Percentiles rank a stretch among this genome's conserved stretches.
Evolutionary conservation across 2,797 vertebrate species (phyloP).

Genomic region (Carcharodon carcharias): DNA sequence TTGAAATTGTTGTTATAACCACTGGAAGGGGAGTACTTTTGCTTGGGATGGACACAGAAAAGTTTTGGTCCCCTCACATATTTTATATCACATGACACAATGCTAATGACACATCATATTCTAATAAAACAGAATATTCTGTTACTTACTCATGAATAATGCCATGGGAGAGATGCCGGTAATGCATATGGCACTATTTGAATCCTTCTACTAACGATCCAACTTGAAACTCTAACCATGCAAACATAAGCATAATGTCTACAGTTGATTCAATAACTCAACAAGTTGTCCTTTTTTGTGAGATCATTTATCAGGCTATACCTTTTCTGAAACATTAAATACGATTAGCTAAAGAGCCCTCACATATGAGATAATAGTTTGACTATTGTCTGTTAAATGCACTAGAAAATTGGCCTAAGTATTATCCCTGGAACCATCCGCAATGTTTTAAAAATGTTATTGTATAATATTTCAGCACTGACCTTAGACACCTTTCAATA

Average conservation of each 20-base stretch:
- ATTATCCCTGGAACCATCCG: not conserved
- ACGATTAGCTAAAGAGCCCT: constrained; percentile 17
- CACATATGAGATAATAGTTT: constrained; percentile 14
- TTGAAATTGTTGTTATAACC: not conserved
- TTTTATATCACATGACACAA: not conserved
- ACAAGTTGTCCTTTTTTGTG: constrained; percentile 16
- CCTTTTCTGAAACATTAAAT: constrained; percentile 1
- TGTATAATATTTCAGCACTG: not conserved
- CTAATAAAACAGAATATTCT: not conserved
- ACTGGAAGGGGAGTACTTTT: not conserved
- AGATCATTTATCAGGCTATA: constrained; percentile 1
- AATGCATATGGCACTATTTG: constrained; percentile 2
- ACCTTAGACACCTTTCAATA: not conserved
- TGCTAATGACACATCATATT: not conserved
- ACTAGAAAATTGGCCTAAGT: not conserved
- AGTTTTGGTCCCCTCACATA: not conserved
- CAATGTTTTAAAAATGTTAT: not conserved
- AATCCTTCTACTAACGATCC: not conserved
- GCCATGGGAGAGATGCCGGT: not conserved
- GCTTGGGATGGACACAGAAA: not conserved
- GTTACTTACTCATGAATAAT: not conserved
- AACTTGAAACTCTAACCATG: not conserved
- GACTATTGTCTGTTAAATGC: not conserved
- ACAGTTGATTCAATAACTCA: constrained; percentile 20
- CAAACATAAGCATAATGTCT: constrained; percentile 17